Percentiles rank a stretch among this genome's conserved stretches.
Conservation (phyloP, 2,797 vertebrate genomes). For the Halcyon leucocephala region DNA sequence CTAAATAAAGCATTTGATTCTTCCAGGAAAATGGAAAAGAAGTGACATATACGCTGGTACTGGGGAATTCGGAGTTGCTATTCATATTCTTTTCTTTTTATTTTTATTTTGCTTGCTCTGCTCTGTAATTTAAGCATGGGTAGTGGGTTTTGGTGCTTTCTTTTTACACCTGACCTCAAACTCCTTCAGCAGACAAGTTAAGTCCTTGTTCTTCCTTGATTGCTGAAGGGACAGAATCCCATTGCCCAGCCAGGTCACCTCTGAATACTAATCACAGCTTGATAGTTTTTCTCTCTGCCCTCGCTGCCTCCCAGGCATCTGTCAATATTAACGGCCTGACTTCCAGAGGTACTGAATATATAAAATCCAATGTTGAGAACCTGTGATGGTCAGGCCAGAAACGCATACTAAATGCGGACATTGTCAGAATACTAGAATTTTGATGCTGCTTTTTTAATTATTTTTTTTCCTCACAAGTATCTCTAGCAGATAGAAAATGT, state of each 20-base stretch:
- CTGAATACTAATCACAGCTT: conserved; percentile 2
- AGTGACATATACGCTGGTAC: not conserved
- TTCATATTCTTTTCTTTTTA: not conserved
- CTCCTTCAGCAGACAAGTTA: not conserved
- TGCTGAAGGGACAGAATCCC: not conserved
- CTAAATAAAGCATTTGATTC: conserved; percentile 71
- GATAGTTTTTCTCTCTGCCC: not conserved
- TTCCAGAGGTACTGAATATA: not conserved
- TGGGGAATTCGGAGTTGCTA: not conserved
- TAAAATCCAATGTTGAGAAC: not conserved
- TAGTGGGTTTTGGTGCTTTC: not conserved
- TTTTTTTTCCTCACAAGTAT: not conserved
- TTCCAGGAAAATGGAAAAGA: conserved; percentile 45
- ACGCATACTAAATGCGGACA: not conserved
- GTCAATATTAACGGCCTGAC: not conserved
- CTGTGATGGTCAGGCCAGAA: not conserved
- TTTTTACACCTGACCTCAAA: not conserved
- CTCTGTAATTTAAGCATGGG: not conserved
- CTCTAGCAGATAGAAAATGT: not conserved
- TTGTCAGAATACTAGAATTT: not conserved
- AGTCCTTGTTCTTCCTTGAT: not conserved
- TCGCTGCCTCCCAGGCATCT: not conserved
- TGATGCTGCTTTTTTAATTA: not conserved
- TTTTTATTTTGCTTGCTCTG: not conserved
- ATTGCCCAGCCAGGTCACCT: not conserved